phyloP scores from a whole-genome alignment of 2,888 invertebrate genomes.

The Branchinecta sandiegonensis region DNA sequence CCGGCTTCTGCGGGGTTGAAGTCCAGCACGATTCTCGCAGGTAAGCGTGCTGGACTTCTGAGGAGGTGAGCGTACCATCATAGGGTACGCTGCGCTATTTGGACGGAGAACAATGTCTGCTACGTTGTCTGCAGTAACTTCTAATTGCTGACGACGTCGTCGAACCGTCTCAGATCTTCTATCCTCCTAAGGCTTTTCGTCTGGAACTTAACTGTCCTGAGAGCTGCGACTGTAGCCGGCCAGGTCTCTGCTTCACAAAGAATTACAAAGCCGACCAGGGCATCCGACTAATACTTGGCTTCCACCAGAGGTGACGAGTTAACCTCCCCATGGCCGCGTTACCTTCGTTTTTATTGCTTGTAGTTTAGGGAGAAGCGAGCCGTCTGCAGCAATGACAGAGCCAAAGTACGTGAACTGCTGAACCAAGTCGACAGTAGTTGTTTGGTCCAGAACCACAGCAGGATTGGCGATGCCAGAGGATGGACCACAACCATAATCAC shows the following conservation, averaged over 20 bases:
- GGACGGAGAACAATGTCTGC: constrained; percentile 7
- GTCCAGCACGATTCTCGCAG: neutral
- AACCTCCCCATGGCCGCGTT: neutral
- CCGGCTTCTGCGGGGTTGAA: constrained; percentile 7
- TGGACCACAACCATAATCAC: too few relatives aligned
- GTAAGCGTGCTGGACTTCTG: neutral
- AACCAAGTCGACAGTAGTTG: constrained; percentile 11
- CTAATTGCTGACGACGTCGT: neutral
- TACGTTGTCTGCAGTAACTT: neutral
- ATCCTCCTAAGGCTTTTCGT: neutral
- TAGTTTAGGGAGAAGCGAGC: neutral
- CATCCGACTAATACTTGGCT: neutral
- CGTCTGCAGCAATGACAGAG: constrained; percentile 11
- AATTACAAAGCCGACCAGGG: neutral
- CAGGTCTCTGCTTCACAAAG: neutral
- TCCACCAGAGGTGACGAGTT: neutral
- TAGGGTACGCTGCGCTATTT: neutral
- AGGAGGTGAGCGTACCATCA: neutral
- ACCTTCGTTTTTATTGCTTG: neutral
- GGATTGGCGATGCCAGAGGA: too few relatives aligned
- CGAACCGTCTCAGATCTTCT: neutral
- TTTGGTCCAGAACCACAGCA: neutral
- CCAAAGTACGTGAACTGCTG: neutral
- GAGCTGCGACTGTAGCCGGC: neutral
- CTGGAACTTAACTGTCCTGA: neutral